phyloP scores from a whole-genome alignment of 2,113 vertebrate genomes.

The Lophura nycthemera region DNA sequence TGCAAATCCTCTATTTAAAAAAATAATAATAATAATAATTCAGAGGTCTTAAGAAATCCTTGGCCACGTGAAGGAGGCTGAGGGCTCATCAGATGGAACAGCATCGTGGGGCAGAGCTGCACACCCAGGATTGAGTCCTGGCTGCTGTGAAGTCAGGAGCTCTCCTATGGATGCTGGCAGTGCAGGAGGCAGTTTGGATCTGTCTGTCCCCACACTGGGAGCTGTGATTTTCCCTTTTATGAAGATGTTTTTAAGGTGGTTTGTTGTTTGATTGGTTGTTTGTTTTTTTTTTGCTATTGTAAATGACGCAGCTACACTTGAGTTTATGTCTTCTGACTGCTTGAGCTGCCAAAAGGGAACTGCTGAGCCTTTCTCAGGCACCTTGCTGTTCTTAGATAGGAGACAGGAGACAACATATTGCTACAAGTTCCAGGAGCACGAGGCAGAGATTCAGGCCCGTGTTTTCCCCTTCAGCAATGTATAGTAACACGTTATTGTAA shows the following conservation, averaged over 20 bases:
- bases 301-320: rapidly evolving
- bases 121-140: rapidly evolving
- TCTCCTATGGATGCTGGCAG: neutral
- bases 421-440: neutral
- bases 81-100: neutral
- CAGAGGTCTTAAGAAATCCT: neutral
- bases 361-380: neutral
- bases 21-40: neutral
- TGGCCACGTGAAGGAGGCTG: neutral
- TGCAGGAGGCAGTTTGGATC: rapidly evolving
- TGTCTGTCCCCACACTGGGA: rapidly evolving
- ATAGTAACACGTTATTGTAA: rapidly evolving
- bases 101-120: neutral
- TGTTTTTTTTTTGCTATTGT: neutral
- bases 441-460: neutral
- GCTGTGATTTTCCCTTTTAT: rapidly evolving
- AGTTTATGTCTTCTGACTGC: neutral
- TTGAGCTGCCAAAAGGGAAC: neutral
- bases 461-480: neutral
- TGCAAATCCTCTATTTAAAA: conserved; percentile 16
- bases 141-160: rapidly evolving
- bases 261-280: too few relatives aligned
- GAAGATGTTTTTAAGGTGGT: neutral
- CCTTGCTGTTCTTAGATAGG: rapidly evolving
- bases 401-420: neutral